These are phyloP conservation scores for Nymphicus hollandicus DNA, from an alignment of 2,113 vertebrate genomes.

Conservation along the genomic window DNA sequence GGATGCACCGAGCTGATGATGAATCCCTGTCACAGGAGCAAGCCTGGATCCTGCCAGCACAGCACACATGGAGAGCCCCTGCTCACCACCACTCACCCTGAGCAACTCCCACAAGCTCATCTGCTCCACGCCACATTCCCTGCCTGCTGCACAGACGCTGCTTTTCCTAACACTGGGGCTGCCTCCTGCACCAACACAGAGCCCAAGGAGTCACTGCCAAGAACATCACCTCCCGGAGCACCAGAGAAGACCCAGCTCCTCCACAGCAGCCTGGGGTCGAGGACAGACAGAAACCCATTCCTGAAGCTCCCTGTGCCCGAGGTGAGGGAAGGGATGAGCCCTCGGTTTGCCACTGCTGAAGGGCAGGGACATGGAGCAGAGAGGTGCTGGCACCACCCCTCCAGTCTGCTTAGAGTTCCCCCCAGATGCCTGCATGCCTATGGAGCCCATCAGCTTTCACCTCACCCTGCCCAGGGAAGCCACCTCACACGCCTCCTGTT, in stretches of 20 bases:
- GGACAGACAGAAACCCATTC: neutral
- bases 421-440: fast-evolving
- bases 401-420: neutral
- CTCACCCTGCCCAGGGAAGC: neutral
- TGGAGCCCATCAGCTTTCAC: neutral
- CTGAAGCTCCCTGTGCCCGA: neutral
- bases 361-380: neutral
- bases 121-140: neutral
- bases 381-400: neutral
- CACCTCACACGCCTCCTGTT: neutral
- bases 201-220: neutral
- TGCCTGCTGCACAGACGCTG: fast-evolving
- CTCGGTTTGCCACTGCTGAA: fast-evolving
- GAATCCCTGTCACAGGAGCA: neutral
- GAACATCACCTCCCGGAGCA: neutral
- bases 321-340: neutral
- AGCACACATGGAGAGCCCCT: fast-evolving
- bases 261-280: neutral
- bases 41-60: neutral
- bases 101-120: neutral
- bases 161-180: fast-evolving
- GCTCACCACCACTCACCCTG: neutral
- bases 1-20: neutral
- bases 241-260: neutral
- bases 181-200: neutral